Evolutionary conservation across 2,113 vertebrate species (phyloP), one percentile per base, ranked within the genome.

Genomic region (Ageneiosus marmoratus): DNA sequence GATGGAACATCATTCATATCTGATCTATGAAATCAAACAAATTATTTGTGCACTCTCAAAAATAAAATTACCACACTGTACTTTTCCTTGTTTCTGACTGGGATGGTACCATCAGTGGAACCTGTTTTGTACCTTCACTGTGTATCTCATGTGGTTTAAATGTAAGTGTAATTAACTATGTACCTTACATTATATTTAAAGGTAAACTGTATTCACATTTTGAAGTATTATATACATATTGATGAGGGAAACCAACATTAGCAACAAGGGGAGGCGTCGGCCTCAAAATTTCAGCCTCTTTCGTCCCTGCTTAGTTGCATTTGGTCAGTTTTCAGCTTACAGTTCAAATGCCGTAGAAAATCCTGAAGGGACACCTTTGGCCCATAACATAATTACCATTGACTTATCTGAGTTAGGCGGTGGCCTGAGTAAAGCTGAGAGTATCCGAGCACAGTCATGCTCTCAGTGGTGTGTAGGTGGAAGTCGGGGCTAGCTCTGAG

Each of bases 401-500:
- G 29, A 9, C 9, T 76, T 76, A 76, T 76, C 50, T 55, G 11
- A 76, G 50, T 20, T 55, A 76, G 73, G 48, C 73, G 50, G 73
- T 55, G 73, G 46, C 27, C 48, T 75, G 72, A 53, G 48, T 32
- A 32, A 53, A 53, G 48, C 48, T 32, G 27, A 4, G 29, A 32
- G 27, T 32, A 53, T 32, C 48, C 9, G 16, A 9, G 7, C 48
- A 32, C 72, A 75, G 27, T 1, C 27, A 12, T 24, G 65, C 5
- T 69, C 34, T n/a, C 37, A 5, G 0, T 75, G 41, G 24, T 16
- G 67, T 70, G 24, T 15, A 27, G 72, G 70, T 8, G 4, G 16
- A 12, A 34, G 29, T 34, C 73, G 8, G 32, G 29, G 11, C 51
- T 55, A 37, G 20, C 29, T 7, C 10, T 37, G 51, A 76, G 72